phyloP scores from a whole-genome alignment of 2,888 invertebrate genomes.

The Smittia aterrima region DNA sequence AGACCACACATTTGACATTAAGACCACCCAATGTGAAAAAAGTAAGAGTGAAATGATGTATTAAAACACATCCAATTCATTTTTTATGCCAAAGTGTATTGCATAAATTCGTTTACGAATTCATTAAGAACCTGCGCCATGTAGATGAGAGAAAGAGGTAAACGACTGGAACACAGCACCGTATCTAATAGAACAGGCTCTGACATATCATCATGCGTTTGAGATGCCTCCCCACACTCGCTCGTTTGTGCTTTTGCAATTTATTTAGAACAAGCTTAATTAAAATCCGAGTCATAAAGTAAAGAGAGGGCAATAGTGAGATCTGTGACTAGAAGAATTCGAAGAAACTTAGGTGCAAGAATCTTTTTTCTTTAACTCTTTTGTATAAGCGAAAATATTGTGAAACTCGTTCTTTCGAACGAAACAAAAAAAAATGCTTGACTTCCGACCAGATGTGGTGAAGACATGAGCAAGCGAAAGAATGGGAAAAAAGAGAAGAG shows the following conservation, averaged over 20 bases:
- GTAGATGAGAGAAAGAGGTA: too few species aligned
- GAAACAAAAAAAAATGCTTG: conserved; percentile 3
- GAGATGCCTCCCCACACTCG: too few species aligned
- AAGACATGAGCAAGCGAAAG: conserved; percentile 15
- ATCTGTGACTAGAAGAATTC: too few species aligned
- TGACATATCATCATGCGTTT: too few species aligned
- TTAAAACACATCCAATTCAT: conserved; percentile 7
- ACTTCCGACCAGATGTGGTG: conserved; percentile 41
- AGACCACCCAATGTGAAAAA: conserved; percentile 41
- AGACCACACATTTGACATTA: conserved; percentile 40
- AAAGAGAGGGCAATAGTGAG: too few species aligned
- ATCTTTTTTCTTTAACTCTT: not conserved
- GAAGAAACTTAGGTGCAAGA: not conserved
- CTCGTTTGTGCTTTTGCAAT: too few species aligned
- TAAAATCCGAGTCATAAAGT: too few species aligned
- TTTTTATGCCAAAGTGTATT: not conserved
- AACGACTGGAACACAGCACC: too few species aligned
- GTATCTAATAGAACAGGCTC: too few species aligned
- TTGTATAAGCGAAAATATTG: not conserved
- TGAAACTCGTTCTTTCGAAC: not conserved
- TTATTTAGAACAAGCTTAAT: too few species aligned
- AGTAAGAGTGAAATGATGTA: conserved; percentile 38
- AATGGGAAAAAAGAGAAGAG: not conserved
- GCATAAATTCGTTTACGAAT: not conserved
- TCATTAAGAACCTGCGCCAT: too few species aligned